Conservation (phyloP, 2,888 invertebrate species). For the Drosophila ochracea region DNA sequence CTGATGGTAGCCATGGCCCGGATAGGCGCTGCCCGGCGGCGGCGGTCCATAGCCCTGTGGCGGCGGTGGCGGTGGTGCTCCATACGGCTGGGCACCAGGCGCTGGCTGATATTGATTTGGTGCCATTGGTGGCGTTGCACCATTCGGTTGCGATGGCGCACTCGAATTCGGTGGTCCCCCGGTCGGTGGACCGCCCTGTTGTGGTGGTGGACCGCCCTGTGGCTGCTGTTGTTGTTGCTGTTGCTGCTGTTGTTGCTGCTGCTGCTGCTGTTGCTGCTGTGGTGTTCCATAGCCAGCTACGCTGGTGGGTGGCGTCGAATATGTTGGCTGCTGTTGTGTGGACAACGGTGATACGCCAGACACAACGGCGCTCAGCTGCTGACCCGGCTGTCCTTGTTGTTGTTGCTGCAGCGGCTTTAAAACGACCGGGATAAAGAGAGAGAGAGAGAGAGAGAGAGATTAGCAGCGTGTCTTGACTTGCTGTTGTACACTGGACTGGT, state of each 20-base stretch:
- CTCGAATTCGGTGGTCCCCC: conserved; percentile 84
- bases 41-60: conserved; percentile 83
- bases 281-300: conserved; percentile 76
- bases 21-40: conserved; percentile 86
- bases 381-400: conserved; percentile 50
- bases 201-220: conserved; percentile 65
- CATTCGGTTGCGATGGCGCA: conserved; percentile 72
- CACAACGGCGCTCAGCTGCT: conserved; percentile 67
- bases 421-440: background rate
- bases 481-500: background rate
- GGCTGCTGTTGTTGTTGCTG: conserved; percentile 63
- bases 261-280: conserved; percentile 71
- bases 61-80: conserved; percentile 82
- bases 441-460: background rate
- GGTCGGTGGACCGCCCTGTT: conserved; percentile 73
- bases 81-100: conserved; percentile 83
- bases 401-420: conserved; percentile 69
- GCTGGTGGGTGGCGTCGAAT: conserved; percentile 82
- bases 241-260: conserved; percentile 76
- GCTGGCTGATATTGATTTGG: conserved; percentile 84
- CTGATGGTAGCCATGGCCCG: conserved; percentile 87
- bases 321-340: conserved; percentile 83
- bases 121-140: conserved; percentile 84
- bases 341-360: conserved; percentile 81
- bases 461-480: background rate